Percentiles rank a stretch among this genome's conserved stretches.
Evolutionary conservation across 2,888 invertebrate genomes (phyloP).

Genomic region (Geophilus truncorum): DNA sequence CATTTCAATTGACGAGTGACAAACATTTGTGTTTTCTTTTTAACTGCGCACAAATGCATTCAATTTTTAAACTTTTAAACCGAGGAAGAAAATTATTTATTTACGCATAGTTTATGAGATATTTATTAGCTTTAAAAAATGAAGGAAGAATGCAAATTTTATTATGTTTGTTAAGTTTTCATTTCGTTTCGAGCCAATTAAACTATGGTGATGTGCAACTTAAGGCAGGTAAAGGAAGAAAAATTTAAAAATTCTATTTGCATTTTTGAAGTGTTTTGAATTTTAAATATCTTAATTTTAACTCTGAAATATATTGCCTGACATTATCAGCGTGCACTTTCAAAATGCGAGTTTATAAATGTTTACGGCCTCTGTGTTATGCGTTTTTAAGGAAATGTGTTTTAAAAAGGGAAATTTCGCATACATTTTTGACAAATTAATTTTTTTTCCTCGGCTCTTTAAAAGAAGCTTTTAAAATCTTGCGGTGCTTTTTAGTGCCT

Average conservation of each 20-base stretch:
- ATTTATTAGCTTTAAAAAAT: background rate
- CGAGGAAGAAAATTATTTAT: background rate
- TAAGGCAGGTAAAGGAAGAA: background rate
- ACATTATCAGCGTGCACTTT: background rate
- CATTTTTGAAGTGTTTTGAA: background rate
- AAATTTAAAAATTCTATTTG: background rate
- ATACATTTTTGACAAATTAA: background rate
- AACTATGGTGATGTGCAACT: background rate
- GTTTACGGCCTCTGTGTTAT: no score
- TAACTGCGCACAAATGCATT: background rate
- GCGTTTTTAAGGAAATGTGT: background rate
- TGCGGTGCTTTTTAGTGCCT: background rate
- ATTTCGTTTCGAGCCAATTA: background rate
- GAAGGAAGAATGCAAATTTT: background rate
- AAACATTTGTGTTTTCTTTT: background rate
- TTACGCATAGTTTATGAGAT: background rate
- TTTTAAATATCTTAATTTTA: background rate
- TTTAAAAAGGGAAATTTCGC: background rate
- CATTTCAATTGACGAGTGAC: background rate
- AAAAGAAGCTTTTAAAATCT: background rate
- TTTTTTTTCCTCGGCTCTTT: background rate
- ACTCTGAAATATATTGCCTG: background rate
- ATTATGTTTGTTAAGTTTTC: background rate
- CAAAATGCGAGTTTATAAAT: background rate
- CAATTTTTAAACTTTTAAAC: no score